These are phyloP conservation scores for Ochotona curzoniae DNA, from an alignment of 2,113 vertebrate species.

Conservation along the genomic window DNA sequence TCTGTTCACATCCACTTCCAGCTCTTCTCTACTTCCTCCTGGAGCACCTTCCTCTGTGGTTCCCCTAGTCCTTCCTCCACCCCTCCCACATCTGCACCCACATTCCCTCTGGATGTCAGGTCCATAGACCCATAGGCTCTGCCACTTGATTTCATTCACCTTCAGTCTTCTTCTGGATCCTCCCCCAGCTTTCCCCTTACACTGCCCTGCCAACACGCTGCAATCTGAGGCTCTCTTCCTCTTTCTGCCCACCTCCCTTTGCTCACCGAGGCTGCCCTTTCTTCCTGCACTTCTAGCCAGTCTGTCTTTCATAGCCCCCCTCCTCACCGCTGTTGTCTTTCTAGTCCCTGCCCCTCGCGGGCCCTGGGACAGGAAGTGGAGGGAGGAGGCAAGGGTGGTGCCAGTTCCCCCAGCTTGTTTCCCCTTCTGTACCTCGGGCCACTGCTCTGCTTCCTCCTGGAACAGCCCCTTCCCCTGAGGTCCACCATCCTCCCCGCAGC, in stretches of 20 bases:
- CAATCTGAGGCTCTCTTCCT: background rate
- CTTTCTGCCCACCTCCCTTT: conserved; percentile 7
- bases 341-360: conserved; percentile 66
- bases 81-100: no score
- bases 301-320: conserved; percentile 57
- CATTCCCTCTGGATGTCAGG: no score
- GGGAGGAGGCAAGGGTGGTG: conserved; percentile 69
- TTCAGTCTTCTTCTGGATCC: background rate
- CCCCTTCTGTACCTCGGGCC: conserved; percentile 62
- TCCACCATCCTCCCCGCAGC: conserved; percentile 40
- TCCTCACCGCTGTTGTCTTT: conserved; percentile 68
- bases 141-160: background rate
- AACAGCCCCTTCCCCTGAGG: conserved; percentile 58
- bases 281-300: conserved; percentile 18
- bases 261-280: conserved; percentile 5
- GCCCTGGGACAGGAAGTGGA: conserved; percentile 80
- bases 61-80: no score
- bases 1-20: background rate
- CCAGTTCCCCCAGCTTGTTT: conserved; percentile 71
- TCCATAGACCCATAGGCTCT: background rate
- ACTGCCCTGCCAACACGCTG: background rate
- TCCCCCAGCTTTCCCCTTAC: background rate
- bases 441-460: conserved; percentile 71
- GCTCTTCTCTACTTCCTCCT: background rate
- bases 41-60: no score